Percentiles rank a stretch among this genome's conserved stretches.
phyloP scores from a whole-genome alignment of 2,797 vertebrate species.

The Amphiprion clarkii region DNA sequence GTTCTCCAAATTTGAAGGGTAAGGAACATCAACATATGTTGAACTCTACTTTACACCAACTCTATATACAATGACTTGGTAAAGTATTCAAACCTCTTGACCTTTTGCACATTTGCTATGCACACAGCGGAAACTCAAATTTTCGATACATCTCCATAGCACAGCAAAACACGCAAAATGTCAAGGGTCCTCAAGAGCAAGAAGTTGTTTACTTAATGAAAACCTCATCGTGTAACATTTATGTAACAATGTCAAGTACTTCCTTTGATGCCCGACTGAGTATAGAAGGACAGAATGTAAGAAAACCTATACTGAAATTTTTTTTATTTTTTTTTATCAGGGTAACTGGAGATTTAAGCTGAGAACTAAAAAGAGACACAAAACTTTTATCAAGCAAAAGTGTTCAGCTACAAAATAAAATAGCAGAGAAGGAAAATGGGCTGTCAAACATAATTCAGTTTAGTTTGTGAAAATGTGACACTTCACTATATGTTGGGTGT shows the following conservation, averaged over 20 bases:
- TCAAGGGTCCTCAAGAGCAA: constrained; percentile 38
- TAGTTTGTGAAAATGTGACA: constrained; percentile 20
- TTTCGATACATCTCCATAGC: constrained; percentile 28
- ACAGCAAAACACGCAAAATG: constrained; percentile 27
- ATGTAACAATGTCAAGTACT: constrained; percentile 20
- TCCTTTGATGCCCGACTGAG: constrained; percentile 22
- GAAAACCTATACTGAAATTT: background rate
- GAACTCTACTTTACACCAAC: constrained; percentile 21
- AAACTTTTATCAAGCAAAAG: background rate
- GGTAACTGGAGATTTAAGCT: constrained; percentile 17
- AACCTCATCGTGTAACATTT: constrained; percentile 11
- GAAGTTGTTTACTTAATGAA: constrained; percentile 36
- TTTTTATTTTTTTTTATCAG: background rate
- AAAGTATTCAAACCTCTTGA: constrained; percentile 56
- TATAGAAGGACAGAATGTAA: constrained; percentile 6
- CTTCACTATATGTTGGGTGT: constrained; percentile 6
- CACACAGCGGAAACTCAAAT: constrained; percentile 19
- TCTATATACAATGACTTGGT: constrained; percentile 9
- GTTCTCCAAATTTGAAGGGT: constrained; percentile 17
- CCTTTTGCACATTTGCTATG: constrained; percentile 41
- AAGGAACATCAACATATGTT: constrained; percentile 27
- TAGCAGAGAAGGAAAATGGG: background rate
- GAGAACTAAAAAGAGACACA: constrained; percentile 26
- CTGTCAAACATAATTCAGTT: background rate
- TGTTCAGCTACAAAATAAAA: constrained; percentile 2